Conservation (phyloP, 2,888 invertebrate genomes). For the Lysandra coridon region DNA sequence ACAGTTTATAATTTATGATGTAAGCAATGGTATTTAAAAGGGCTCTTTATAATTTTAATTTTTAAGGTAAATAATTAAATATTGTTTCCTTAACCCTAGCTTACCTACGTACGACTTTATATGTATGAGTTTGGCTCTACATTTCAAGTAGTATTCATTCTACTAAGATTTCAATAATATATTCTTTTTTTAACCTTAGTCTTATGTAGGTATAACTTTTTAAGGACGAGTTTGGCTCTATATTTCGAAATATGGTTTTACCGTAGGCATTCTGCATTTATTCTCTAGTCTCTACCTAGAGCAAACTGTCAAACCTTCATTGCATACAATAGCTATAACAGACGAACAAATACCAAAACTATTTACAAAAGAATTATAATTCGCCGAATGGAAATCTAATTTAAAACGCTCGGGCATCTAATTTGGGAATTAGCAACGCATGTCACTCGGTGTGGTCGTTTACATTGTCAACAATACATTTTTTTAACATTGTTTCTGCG, state of each 20-base stretch:
- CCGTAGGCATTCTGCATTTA: not conserved
- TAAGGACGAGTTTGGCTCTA: not conserved
- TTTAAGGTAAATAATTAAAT: not conserved
- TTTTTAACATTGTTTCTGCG: conserved; percentile 49
- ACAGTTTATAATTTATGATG: not conserved
- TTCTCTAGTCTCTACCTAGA: not conserved
- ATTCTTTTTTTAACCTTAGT: not conserved
- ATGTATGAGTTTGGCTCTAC: not conserved
- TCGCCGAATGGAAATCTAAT: conserved; percentile 37
- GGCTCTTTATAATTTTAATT: not conserved
- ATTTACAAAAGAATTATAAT: conserved; percentile 15
- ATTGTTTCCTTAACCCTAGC: not conserved
- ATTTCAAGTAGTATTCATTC: not conserved
- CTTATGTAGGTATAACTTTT: not conserved
- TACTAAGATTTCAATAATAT: too few relatives aligned
- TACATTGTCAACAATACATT: conserved; percentile 55
- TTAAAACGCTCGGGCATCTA: conserved; percentile 47
- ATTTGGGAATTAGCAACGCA: conserved; percentile 75
- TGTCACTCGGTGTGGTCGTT: conserved; percentile 70
- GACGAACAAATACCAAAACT: conserved; percentile 11
- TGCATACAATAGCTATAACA: conserved; percentile 15
- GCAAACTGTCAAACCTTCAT: not conserved
- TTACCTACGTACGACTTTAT: not conserved
- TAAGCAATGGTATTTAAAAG: not conserved
- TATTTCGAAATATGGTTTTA: not conserved